Base-by-base conservation (phyloP, 2,113 vertebrate species). In the Poicephalus gulielmi region DNA sequence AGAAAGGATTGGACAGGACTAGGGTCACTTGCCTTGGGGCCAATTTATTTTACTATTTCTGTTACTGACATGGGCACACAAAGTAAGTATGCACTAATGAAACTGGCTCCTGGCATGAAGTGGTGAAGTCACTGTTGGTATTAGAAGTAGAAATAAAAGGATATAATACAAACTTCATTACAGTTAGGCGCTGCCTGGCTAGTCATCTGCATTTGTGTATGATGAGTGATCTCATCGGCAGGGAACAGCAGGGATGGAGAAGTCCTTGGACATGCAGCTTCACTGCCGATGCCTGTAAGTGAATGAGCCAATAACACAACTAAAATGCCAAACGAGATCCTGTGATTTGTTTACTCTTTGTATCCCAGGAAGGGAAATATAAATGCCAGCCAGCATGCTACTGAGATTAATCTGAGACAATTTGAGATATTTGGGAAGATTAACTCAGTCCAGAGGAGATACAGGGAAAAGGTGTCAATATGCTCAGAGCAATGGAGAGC, bases 381-480 rank as follows among this genome's bases (percentile, higher is more conserved):
- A 75, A 68, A 30, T 50, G 11, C 66, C 1, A 3, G 10, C 12
- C 69, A 86, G 22, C 52, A 8, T 31, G 20, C 53, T 74, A 22
- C 41, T 63, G 49, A 73, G 39, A 79, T 90, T 88, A 35, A 59
- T 71, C 17, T 67, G 50, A 84, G 74, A n/a, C 82, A 68, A 68
- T 79, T 10, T 33, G 50, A 87, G 81, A 41, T 11, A 23, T 46
- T 75, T 3, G 0, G 46, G 50, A 86, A 66, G 63, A 90, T 88
- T 46, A 63, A 55, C 41, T 77, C 30, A 19, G 7, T 14, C 60
- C 6, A 2, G 64, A 63, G 71, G 30, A 76, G n/a, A 46, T 43
- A 6, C 0, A 2, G 10, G 27, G 30, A 71, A 68, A 60, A 50
- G 19, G 4, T 52, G n/a, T 62, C 41, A 1, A 4, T 53, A 31